Evolutionary conservation across 2,888 invertebrate species (phyloP), one percentile per base, ranked within the genome.

Genomic region (Cheiracanthium punctorium): DNA sequence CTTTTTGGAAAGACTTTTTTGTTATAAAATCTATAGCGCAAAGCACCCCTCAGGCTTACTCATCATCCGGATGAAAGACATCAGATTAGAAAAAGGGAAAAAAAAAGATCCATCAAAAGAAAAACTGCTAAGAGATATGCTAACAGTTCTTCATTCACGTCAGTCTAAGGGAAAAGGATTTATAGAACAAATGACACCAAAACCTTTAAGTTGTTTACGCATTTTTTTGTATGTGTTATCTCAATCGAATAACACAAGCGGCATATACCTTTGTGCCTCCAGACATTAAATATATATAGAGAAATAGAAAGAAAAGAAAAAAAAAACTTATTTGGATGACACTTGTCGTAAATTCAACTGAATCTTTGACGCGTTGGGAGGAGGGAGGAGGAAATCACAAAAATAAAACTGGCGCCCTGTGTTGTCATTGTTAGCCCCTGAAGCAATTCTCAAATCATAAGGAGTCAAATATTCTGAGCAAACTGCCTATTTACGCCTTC

Each of bases 371-470:
- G 73, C 37, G 33, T 30, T 30, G 75, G 70, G 65, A 73, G 43
- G 72, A 72, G 48, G 48, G 24, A 24, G 4, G 24, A 24, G 28
- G 64, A 58, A 58, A 24, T 24, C 17, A 7, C 20, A 84, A 84
- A 52, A 82, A 69, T 73, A 79, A 84, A 84, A 69, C 64, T 69
- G 73, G 24, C 79, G 79, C 84, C 84, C 84, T 69, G 73, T 43
- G 73, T 79, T 84, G 84, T 84, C 84, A 79, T 79, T 73, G 79
- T 79, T 43, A 79, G 79, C 73, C 84, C 84, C 77, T 74, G 43
- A 64, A 84, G 84, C 84, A 84, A 84, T 84, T 84, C 84, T 84
- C 84, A 58, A 84, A 84, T 84, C 84, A 84, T 73, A 84, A 79
- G 84, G 69, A 84, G 84, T 79, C 84, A 84, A 84, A 84, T 84